phyloP scores from a whole-genome alignment of 2,113 vertebrate genomes.

The Microcebus jonahi region DNA sequence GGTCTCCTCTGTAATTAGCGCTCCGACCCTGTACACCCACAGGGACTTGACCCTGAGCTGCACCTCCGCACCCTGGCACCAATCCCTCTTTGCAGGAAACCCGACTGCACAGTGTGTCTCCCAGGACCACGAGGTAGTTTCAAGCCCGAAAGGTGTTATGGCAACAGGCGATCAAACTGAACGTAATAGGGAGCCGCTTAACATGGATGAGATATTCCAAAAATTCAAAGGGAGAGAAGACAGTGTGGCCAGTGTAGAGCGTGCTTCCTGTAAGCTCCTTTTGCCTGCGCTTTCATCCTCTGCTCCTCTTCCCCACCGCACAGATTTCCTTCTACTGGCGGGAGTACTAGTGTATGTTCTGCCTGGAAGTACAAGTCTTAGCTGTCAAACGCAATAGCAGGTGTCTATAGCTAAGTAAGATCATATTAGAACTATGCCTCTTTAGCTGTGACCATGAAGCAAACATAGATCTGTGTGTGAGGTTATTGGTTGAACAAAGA shows the following conservation, averaged over 20 bases:
- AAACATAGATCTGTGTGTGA: background rate
- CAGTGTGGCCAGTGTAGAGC: background rate
- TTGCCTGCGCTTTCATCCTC: background rate
- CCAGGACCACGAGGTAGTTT: background rate
- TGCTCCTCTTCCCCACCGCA: too few relatives aligned
- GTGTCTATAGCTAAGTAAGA: background rate
- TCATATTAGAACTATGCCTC: background rate
- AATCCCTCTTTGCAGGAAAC: background rate
- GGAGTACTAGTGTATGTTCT: background rate
- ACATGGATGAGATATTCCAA: background rate
- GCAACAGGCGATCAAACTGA: background rate
- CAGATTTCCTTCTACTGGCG: background rate
- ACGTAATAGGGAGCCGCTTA: background rate
- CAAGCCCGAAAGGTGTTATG: background rate
- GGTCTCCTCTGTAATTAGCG: background rate
- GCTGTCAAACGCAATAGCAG: background rate
- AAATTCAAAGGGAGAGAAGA: background rate
- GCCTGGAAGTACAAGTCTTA: background rate
- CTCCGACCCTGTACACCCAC: background rate
- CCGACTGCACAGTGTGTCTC: background rate
- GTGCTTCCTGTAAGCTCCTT: background rate
- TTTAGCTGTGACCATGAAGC: background rate
- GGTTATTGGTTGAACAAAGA: slow-evolving; percentile 24
- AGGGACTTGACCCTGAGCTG: background rate
- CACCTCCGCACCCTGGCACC: too few relatives aligned